These are phyloP conservation scores for Acomys russatus DNA, from an alignment of 2,797 vertebrate genomes.

Conservation along the genomic window DNA sequence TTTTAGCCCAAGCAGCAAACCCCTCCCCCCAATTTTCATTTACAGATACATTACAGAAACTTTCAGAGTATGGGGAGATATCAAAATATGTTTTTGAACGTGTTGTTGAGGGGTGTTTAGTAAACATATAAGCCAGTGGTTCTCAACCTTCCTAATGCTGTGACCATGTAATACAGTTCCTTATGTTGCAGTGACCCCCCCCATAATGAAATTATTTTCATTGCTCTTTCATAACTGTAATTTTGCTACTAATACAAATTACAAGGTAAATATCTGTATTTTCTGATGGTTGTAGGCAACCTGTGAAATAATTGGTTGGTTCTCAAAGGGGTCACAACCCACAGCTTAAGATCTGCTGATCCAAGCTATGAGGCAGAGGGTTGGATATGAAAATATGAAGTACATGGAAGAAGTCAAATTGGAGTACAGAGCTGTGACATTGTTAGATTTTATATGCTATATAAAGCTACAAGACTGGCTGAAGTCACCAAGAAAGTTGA, in stretches of 20 bases:
- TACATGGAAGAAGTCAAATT: neutral
- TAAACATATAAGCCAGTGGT: neutral
- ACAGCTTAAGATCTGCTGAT: neutral
- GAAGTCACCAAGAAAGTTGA: neutral
- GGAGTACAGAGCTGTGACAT: slow-evolving; percentile 31
- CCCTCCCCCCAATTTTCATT: neutral
- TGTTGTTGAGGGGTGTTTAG: neutral
- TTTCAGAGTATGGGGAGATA: neutral
- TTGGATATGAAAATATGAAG: neutral
- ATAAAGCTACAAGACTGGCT: neutral
- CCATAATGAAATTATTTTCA: neutral
- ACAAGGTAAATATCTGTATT: neutral
- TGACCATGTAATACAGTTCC: neutral
- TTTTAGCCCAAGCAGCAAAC: neutral
- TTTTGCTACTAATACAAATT: neutral
- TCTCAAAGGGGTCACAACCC: neutral
- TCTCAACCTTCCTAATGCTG: neutral
- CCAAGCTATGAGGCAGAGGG: neutral
- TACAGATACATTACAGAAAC: neutral
- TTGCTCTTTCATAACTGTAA: neutral
- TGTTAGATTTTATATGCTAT: neutral
- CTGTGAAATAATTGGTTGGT: neutral
- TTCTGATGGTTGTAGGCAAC: neutral
- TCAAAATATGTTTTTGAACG: neutral
- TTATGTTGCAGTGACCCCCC: neutral